These are phyloP conservation scores for Cyrtodaria siliqua DNA, from an alignment of 2,888 invertebrate species.

Conservation along the genomic window DNA sequence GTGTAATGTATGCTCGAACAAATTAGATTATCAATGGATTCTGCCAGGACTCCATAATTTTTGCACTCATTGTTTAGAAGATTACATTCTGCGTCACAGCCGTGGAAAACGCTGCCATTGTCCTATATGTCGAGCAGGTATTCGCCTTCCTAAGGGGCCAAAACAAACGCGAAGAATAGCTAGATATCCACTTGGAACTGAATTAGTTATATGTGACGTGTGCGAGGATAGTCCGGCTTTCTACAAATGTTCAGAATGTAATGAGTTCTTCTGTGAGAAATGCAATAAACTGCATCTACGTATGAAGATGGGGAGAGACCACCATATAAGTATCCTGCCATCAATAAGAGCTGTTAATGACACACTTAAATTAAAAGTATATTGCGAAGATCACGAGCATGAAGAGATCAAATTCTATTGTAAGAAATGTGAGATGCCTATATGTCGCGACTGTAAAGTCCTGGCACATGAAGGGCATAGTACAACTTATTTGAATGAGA, in stretches of 20 bases:
- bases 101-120: slow-evolving; percentile 57
- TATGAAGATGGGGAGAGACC: slow-evolving; percentile 57
- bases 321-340: slow-evolving; percentile 47
- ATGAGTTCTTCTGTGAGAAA: slow-evolving; percentile 60
- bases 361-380: slow-evolving; percentile 41
- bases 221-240: slow-evolving; percentile 60
- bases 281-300: slow-evolving; percentile 58
- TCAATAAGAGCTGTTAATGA: slow-evolving; percentile 49
- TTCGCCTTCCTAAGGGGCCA: slow-evolving; percentile 51
- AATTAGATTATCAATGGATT: slow-evolving; percentile 60
- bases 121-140: slow-evolving; percentile 61
- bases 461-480: slow-evolving; percentile 56
- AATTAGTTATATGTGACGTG: slow-evolving; percentile 57
- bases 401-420: slow-evolving; percentile 61
- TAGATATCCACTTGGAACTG: slow-evolving; percentile 36
- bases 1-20: slow-evolving; percentile 58
- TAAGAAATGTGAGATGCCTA: slow-evolving; percentile 54
- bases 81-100: slow-evolving; percentile 60
- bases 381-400: slow-evolving; percentile 54
- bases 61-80: slow-evolving; percentile 58
- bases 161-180: slow-evolving; percentile 19
- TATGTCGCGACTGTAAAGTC: slow-evolving; percentile 62
- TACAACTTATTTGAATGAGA: slow-evolving; percentile 49
- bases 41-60: slow-evolving; percentile 64
- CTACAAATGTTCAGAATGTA: slow-evolving; percentile 64